Evolutionary conservation across 2,888 invertebrate genomes (phyloP), one percentile per base, ranked within the genome.

Genomic region (Drosophila kambysellisi): DNA sequence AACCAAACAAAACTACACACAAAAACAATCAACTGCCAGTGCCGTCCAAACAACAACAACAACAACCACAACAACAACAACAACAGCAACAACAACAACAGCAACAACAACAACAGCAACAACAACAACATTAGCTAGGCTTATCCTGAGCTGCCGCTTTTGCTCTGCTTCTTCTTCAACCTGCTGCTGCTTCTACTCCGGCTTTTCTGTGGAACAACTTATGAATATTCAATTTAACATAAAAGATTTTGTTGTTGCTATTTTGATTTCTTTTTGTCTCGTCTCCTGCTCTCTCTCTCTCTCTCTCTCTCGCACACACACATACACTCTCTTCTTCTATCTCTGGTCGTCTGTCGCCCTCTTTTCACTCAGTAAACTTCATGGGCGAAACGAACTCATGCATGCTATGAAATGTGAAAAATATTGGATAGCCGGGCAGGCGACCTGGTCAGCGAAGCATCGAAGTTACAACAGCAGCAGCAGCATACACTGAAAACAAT

Each of bases 191-290:
- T 57, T 30, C 48, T 59, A 62, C 65, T 53, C 30, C 43, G 56
- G 67, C 67, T 60, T 52, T 60, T 80, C 67, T 80, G 81, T 88
- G 70, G 68, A 68, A 74, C 88, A 85, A 87, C 89, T 87, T 87
- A 87, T 87, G 87, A 87, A 87, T 87, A 87, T 87, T 87, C 87
- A 87, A 87, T 87, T 87, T 88, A 84, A 89, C 89, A 87, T 87
- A 87, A 84, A 89, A 84, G 88, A 89, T 89, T 87, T 82, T 78
- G 76, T 70, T 79, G 75, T 87, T 79, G 75, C 88, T 88, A 69
- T 88, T 82, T 86, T 88, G 82, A 76, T 82, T 85, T 80, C 75
- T 71, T 81, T 73, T 75, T 56, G 53, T 25, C 54, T 46, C n/a
- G 57, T 30, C 69, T 61, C 59, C 53, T 53, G 43, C 43, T 52